Conservation (phyloP, 2,888 invertebrate species). For the Gasteruption jaculator region DNA sequence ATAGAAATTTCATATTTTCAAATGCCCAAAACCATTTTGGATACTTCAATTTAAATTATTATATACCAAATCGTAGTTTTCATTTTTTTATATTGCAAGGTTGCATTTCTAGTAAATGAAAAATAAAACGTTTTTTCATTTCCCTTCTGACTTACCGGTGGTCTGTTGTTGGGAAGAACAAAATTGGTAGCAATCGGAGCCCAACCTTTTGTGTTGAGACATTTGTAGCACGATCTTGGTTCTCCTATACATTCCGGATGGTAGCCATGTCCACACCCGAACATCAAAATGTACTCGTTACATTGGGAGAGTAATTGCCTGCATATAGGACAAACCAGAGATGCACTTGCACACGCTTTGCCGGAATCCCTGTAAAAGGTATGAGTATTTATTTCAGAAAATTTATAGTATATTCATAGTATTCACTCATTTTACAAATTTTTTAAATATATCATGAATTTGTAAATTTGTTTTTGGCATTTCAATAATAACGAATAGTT, state of each 20-base stretch:
- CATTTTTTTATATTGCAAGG: no score
- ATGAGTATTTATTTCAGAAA: conserved; percentile 3
- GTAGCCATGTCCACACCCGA: conserved; percentile 47
- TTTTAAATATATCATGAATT: conserved; percentile 1
- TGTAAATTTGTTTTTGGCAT: not conserved
- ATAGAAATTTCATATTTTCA: conserved; percentile 3
- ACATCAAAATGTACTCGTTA: conserved; percentile 40
- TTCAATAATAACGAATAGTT: conserved; percentile 1
- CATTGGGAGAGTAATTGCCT: conserved; percentile 38
- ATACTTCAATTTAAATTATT: not conserved
- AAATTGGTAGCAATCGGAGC: conserved; percentile 37
- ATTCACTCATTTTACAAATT: not conserved
- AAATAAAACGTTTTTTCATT: conserved; percentile 2
- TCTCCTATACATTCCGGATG: conserved; percentile 43
- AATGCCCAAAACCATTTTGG: not conserved
- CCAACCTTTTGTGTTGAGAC: conserved; percentile 46
- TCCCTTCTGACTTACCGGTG: conserved; percentile 29
- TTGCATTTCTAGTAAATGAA: no score
- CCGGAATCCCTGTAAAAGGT: conserved; percentile 36
- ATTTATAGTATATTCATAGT: conserved; percentile 1
- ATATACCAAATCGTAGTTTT: no score
- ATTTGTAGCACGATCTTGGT: conserved; percentile 43
- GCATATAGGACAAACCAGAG: conserved; percentile 41
- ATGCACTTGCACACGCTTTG: conserved; percentile 38
- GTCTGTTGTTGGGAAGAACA: conserved; percentile 28